A percentile compares a stretch with the other conserved stretches of the same genome.
phyloP scores from a whole-genome alignment of 2,888 invertebrate species.

The Nymphalis polychloros region DNA sequence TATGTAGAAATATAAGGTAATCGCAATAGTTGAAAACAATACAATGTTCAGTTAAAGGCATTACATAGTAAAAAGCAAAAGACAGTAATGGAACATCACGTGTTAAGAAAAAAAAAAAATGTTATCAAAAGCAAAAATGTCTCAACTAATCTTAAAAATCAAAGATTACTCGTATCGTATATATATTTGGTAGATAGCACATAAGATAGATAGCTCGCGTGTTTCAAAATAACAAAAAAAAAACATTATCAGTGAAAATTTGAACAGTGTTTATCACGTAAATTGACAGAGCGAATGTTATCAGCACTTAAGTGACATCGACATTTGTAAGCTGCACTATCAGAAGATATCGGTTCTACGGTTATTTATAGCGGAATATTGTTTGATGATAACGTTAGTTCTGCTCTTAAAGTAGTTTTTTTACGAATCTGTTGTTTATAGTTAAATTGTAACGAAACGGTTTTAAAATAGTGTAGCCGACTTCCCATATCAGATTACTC shows the following conservation, averaged over 20 bases:
- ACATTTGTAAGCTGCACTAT: constrained; percentile 44
- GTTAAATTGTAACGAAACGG: too few species aligned
- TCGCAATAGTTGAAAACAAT: too few species aligned
- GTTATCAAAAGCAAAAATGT: neutral
- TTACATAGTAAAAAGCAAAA: too few species aligned
- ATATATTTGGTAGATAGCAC: constrained; percentile 9
- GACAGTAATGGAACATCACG: too few species aligned
- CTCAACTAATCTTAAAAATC: constrained; percentile 7
- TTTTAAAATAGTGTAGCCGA: too few species aligned
- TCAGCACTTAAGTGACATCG: constrained; percentile 52
- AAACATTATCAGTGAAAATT: constrained; percentile 25
- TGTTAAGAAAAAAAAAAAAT: too few species aligned
- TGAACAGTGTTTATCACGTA: constrained; percentile 29
- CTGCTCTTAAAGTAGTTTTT: neutral
- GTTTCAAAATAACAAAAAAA: constrained; percentile 36
- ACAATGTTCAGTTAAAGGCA: too few species aligned
- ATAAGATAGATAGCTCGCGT: constrained; percentile 24
- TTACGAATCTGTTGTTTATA: neutral
- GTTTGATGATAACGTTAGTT: constrained; percentile 27
- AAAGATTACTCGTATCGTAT: constrained; percentile 43
- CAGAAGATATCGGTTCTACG: constrained; percentile 36
- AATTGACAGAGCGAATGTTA: constrained; percentile 43
- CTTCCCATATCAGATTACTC: too few species aligned
- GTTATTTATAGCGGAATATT: constrained; percentile 37
- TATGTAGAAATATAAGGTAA: neutral